Base-by-base conservation (phyloP, 2,888 invertebrate species). In the Pristionchus arcanus region DNA sequence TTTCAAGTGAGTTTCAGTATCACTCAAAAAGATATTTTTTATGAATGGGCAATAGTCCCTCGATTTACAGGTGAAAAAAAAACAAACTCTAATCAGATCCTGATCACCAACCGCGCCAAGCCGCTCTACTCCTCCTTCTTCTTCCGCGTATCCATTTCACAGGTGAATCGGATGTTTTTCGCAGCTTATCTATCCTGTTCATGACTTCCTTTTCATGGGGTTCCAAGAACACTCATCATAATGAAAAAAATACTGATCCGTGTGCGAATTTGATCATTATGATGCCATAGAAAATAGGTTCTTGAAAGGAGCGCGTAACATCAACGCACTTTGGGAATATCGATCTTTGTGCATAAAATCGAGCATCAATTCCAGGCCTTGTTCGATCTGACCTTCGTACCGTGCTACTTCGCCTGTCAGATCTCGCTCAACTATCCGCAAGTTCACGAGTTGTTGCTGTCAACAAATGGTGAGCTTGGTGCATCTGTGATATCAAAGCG, bases 401-500 rank as follows among this genome's bases (percentile, higher is more conserved):
- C 85, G 7, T 59, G 55, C 59, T 85, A 85, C 85, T 85, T 85
- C 28, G 59, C 85, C 59, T 85, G 85, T 21, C 85, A 85, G 55
- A 9, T 31, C 0, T 85, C 85, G 9, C 55, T 85, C 13, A 25
- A 34, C 16, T 31, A 19, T 9, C 59, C 85, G 59, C 25, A 31
- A 25, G 11, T 85, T 9, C 34, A 37, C n/a, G 85, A 15, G 25
- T 34, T 85, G 25, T 25, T 85, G 7, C 37, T 85, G 34, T 85
- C 85, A 15, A 85, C 85, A 0, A 85, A 85, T 37, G 85, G 85
- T 85, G 15, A 16, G 77, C n/a, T n/a, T n/a, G n/a, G n/a, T n/a
- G n/a, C n/a, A n/a, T n/a, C n/a, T n/a, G n/a, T n/a, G n/a, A n/a
- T n/a, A n/a, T n/a, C n/a, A n/a, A n/a, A n/a, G n/a, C n/a, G n/a